phyloP scores from a whole-genome alignment of 2,888 invertebrate genomes.

The Ochlodes sylvanus region DNA sequence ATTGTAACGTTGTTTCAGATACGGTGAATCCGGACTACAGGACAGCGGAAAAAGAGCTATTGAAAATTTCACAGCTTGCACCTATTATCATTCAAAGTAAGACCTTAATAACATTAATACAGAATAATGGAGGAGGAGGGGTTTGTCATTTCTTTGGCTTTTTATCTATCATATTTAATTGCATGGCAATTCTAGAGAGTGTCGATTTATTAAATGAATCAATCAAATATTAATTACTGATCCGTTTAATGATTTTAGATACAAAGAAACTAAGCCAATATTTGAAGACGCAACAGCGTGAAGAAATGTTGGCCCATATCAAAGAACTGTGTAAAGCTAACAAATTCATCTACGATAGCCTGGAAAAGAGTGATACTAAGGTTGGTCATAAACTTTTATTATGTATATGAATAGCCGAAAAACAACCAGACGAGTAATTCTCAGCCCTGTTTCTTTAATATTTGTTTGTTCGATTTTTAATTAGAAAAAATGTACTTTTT shows the following conservation, averaged over 20 bases:
- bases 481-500: not conserved
- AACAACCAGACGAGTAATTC: no score
- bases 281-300: slow-evolving; percentile 34
- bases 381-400: not conserved
- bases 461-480: not conserved
- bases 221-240: no score
- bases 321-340: slow-evolving; percentile 31
- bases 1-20: slow-evolving; percentile 48
- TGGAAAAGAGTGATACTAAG: slow-evolving; percentile 11
- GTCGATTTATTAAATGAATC: no score
- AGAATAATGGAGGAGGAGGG: not conserved
- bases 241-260: slow-evolving; percentile 23
- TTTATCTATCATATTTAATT: no score
- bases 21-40: slow-evolving; percentile 56
- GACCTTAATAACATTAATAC: slow-evolving; percentile 1
- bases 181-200: no score
- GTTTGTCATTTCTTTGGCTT: no score
- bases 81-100: slow-evolving; percentile 64
- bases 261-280: slow-evolving; percentile 31
- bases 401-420: not conserved
- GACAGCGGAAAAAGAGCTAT: slow-evolving; percentile 55
- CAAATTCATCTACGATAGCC: not conserved
- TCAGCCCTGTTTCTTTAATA: no score
- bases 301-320: slow-evolving; percentile 35
- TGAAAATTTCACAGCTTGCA: slow-evolving; percentile 55